Base-by-base conservation (phyloP, 2,797 vertebrate genomes). In the Poecilia picta region DNA sequence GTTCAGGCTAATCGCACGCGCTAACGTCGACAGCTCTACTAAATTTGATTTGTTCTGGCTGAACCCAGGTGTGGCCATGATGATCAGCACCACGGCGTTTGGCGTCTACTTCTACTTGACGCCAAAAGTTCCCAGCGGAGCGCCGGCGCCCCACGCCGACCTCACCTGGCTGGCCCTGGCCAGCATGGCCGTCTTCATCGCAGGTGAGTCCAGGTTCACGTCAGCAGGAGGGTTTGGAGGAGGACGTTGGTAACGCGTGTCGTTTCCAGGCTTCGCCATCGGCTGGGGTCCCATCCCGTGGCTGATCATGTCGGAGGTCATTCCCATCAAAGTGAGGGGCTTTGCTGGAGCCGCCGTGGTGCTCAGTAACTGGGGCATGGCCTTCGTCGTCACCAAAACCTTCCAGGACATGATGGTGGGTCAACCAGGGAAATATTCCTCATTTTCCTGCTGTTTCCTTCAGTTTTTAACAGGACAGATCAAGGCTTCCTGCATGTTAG, bases 271-370 rank as follows among this genome's bases (percentile, higher is more conserved):
- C 66, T 98, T 99, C 36, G 96, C 97, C 8, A 81, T 98, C 49
- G 97, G 97, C 18, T 98, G 97, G 97, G 97, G 97, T 46, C 97
- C 97, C 8, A 95, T 96, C 85, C 97, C 97, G 0, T 97, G 97
- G 97, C 92, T 99, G 68, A 87, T 98, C 85, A 96, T 98, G 97
- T 96, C 97, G 0, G 97, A 98, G 94, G 96, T 99, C 80, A 97
- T 98, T 88, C 97, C 97, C 0, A 91, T 95, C 10, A 96, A 95
- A 41, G 94, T 85, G 2, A 93, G 97, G 74, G 97, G 97, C 0
- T 23, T 96, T 18, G 95, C 93, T 12, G 97, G 97, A 0, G 95
- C 96, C 0, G 70, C 88, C 8, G 98, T 97, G 2, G 97, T 98
- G 76, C 94, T 98, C 80, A 96, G 95, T 41, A 98, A 98, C 93